Evolutionary conservation across 2,797 vertebrate species (phyloP).

Genomic region (Rachycentron canadum): DNA sequence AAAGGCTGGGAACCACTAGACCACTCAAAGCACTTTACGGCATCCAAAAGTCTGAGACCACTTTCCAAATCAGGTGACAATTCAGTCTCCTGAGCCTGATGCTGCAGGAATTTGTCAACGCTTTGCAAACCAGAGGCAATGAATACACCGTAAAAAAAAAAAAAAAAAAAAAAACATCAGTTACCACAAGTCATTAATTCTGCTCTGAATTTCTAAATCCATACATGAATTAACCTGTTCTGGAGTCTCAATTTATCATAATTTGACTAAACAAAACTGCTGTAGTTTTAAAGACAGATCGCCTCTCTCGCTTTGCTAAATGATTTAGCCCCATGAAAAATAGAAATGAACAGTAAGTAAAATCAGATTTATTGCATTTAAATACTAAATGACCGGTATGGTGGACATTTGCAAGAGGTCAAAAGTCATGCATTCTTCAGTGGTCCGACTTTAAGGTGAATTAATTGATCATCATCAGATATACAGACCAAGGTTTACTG

Average conservation of each 20-base stretch:
- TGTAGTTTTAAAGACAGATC: not conserved
- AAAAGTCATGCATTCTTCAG: not conserved
- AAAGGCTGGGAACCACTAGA: too few species aligned
- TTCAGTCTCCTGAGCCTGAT: too few species aligned
- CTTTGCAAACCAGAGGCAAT: too few species aligned
- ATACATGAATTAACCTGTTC: not conserved
- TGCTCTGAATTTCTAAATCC: conserved; percentile 1
- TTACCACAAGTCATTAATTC: not conserved
- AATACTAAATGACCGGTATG: not conserved
- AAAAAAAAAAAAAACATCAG: not conserved
- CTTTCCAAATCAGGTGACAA: too few species aligned
- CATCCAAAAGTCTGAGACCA: too few species aligned
- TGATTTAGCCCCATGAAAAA: not conserved
- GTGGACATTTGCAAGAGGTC: not conserved
- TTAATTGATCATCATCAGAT: not conserved
- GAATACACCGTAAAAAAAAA: too few species aligned
- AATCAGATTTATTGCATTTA: not conserved
- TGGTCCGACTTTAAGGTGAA: not conserved
- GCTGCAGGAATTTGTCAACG: too few species aligned
- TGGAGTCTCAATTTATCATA: not conserved
- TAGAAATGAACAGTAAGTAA: too few species aligned
- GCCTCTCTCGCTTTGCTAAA: not conserved
- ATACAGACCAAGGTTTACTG: not conserved
- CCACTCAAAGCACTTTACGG: too few species aligned
- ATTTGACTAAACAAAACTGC: not conserved